Base-by-base conservation (phyloP, 2,888 invertebrate species). In the Encarsia formosa region DNA sequence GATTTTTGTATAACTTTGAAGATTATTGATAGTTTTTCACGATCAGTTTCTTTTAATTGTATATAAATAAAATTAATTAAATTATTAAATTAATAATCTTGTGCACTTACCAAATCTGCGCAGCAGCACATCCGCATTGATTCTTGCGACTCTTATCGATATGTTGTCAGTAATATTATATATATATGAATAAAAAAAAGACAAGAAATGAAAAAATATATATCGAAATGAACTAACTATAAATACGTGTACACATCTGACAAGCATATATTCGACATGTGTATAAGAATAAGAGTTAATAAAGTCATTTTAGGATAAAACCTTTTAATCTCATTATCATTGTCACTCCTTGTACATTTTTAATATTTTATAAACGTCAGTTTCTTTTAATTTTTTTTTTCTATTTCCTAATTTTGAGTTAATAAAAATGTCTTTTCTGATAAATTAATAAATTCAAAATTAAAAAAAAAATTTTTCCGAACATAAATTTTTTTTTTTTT, bases 261-360 rank as follows among this genome's bases (percentile, higher is more conserved):
- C 62, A 65, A 66, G 61, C 65, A 62, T 66, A 67, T 69, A 67
- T 65, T 65, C 66, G 64, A 67, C 61, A 42, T 57, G 51, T 57
- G 67, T 71, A 70, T 69, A 71, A 70, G 68, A 61, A 66, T 70
- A 69, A 68, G 65, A 67, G 63, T 67, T 67, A 71, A 71, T 71
- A 71, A 71, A 71, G 66, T 64, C 65, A 70, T 70, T 70, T 70
- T 68, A 69, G 66, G 65, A 62, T 69, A 67, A 18, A 50, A 52
- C 5, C 13, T n/a, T 26, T 19, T 49, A 42, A 42, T n/a, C n/a
- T n/a, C n/a, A n/a, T n/a, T n/a, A n/a, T n/a, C 29, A 40, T 35
- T 45, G 26, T 35, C 16, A 56, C 52, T 37, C 32, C 8, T 16
- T 24, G n/a, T 23, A 18, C 22, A 13, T 26, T 11, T 5, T 26